phyloP scores from a whole-genome alignment of 1,140 invertebrate species.

The Eumeta japonica region DNA sequence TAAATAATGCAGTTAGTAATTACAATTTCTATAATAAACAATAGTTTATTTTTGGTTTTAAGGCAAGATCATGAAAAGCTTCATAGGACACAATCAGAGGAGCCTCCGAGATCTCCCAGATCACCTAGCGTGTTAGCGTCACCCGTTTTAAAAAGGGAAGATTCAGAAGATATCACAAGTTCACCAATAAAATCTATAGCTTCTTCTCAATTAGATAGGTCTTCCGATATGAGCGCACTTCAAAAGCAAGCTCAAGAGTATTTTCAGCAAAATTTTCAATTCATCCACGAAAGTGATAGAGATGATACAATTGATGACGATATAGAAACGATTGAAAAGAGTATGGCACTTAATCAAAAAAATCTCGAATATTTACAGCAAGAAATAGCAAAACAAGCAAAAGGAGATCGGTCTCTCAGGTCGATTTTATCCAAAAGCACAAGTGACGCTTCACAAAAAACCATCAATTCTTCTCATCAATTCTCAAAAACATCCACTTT shows the following conservation, averaged over 20 bases:
- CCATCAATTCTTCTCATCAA: constrained; percentile 34
- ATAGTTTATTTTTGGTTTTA: constrained; percentile 29
- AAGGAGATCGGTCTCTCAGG: constrained; percentile 38
- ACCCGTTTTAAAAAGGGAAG: constrained; percentile 35
- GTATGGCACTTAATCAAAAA: constrained; percentile 52
- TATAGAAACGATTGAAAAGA: constrained; percentile 54
- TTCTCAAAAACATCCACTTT: constrained; percentile 55
- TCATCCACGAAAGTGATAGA: constrained; percentile 54
- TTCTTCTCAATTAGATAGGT: constrained; percentile 46
- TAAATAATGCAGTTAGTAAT: not conserved
- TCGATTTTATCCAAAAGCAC: constrained; percentile 48
- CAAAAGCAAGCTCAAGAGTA: constrained; percentile 53
- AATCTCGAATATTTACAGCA: constrained; percentile 56
- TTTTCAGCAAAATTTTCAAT: constrained; percentile 57
- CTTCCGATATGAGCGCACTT: constrained; percentile 43
- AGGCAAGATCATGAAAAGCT: constrained; percentile 71
- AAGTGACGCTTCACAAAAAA: constrained; percentile 47
- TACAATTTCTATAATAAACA: constrained; percentile 3
- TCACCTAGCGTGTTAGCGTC: constrained; percentile 45
- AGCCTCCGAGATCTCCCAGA: constrained; percentile 72
- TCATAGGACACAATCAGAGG: constrained; percentile 79
- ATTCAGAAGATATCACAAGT: constrained; percentile 47
- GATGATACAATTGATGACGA: constrained; percentile 56
- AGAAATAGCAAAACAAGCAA: constrained; percentile 53
- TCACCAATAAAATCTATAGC: constrained; percentile 45